Conservation (phyloP, 2,888 invertebrate genomes). For the Metacarcinus magister region DNA sequence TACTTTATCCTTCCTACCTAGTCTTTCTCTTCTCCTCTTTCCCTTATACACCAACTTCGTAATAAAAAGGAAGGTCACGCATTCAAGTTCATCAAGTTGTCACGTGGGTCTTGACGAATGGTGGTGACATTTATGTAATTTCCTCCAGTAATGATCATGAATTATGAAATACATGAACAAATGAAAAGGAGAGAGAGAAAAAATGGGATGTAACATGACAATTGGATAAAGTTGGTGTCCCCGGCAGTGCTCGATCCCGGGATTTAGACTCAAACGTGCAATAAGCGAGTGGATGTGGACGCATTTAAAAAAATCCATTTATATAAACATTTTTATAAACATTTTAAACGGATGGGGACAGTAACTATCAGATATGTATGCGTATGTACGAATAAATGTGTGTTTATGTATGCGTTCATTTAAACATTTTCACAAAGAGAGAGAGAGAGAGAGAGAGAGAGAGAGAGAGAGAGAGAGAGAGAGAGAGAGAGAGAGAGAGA, state of each 20-base stretch:
- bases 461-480: no score
- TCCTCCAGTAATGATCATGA: no score
- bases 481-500: no score
- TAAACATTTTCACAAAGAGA: not conserved
- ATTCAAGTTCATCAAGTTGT: no score
- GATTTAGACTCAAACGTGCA: not conserved
- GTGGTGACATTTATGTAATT: no score
- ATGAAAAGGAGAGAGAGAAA: not conserved
- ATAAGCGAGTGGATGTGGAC: not conserved
- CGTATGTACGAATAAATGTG: not conserved
- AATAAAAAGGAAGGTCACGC: no score
- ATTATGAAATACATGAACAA: no score
- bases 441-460: no score
- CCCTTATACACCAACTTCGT: no score
- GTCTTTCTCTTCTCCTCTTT: no score
- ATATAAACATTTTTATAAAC: not conserved
- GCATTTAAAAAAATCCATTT: not conserved
- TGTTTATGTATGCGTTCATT: not conserved
- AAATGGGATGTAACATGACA: not conserved
- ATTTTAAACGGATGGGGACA: not conserved
- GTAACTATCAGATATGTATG: not conserved
- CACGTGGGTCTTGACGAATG: no score
- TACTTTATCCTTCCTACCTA: not conserved
- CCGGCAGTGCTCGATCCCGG: not conserved
- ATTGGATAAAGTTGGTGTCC: not conserved